Evolutionary conservation across 2,888 invertebrate species (phyloP).

Genomic region (Entomobrya multifasciata): DNA sequence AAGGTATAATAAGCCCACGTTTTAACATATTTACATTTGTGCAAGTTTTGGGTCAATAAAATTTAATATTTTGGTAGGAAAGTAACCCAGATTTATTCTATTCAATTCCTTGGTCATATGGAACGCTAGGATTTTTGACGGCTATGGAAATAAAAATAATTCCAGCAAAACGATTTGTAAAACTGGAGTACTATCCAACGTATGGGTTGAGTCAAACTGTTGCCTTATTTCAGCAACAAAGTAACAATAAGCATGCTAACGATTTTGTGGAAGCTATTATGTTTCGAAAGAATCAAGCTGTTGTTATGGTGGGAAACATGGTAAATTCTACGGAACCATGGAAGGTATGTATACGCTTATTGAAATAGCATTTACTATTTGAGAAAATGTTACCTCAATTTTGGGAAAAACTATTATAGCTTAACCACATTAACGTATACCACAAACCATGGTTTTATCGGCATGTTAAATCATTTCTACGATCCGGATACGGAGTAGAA

Average conservation of each 20-base stretch:
- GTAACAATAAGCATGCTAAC: conserved; percentile 83
- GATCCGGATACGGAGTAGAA: conserved; percentile 81
- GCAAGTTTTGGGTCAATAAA: too few species aligned
- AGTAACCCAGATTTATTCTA: conserved; percentile 89
- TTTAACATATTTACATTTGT: too few species aligned
- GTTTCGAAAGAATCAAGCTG: conserved; percentile 86
- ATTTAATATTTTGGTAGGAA: too few species aligned
- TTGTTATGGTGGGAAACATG: conserved; percentile 89
- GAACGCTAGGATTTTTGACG: conserved; percentile 90
- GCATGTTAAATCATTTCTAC: conserved; percentile 85
- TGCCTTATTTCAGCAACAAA: conserved; percentile 83
- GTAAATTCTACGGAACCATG: background rate
- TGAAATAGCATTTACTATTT: background rate
- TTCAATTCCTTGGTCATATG: conserved; percentile 92
- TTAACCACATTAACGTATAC: conserved; percentile 89
- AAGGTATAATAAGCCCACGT: too few species aligned
- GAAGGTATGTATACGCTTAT: too few species aligned
- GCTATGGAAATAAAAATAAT: conserved; percentile 85
- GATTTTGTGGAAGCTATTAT: conserved; percentile 90
- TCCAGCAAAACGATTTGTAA: conserved; percentile 83
- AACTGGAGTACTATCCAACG: conserved; percentile 86
- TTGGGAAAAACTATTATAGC: conserved; percentile 81
- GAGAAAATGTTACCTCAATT: too few species aligned
- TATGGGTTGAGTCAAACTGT: conserved; percentile 83
- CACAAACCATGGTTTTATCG: conserved; percentile 92